Evolutionary conservation across 2,113 vertebrate genomes (phyloP).

Genomic region (Hiodon tergisus): DNA sequence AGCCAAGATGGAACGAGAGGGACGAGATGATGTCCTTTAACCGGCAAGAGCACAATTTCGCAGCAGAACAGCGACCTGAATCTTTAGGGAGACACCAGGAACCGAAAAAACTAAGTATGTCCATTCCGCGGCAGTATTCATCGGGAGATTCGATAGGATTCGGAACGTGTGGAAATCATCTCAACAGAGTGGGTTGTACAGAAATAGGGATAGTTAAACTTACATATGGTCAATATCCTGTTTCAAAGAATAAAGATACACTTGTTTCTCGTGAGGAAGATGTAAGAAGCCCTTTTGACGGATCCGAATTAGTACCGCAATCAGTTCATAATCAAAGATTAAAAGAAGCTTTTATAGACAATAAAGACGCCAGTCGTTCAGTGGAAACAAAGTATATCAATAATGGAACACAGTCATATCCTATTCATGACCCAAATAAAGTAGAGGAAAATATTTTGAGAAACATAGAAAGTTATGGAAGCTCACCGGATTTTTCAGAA

Average conservation of each 20-base stretch:
- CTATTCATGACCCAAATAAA: slow-evolving; percentile 3
- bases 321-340: slow-evolving; percentile 35
- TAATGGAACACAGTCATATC: slow-evolving; percentile 18
- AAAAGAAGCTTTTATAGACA: slow-evolving; percentile 22
- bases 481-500: slow-evolving; percentile 34
- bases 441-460: slow-evolving; percentile 50
- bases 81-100: slow-evolving; percentile 29
- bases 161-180: slow-evolving; percentile 46
- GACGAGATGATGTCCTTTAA: slow-evolving; percentile 22
- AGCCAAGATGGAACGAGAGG: slow-evolving; percentile 16
- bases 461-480: slow-evolving; percentile 50
- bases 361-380: slow-evolving; percentile 15
- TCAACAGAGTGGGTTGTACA: slow-evolving; percentile 14
- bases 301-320: slow-evolving; percentile 26
- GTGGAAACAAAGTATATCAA: slow-evolving; percentile 14
- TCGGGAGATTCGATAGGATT: slow-evolving; percentile 68
- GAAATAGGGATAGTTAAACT: slow-evolving; percentile 13
- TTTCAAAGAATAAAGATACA: slow-evolving; percentile 20
- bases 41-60: slow-evolving; percentile 27
- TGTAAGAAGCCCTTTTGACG: slow-evolving; percentile 15
- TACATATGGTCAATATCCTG: slow-evolving; percentile 18
- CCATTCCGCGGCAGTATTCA: slow-evolving; percentile 50
- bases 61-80: slow-evolving; percentile 20
- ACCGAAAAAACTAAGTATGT: slow-evolving; percentile 41
- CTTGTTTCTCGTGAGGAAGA: slow-evolving; percentile 24